Evolutionary conservation across 30 jellyfish, hydroid and myxozoan genomes (phyloP), one percentile per base, ranked within the genome.

Genomic region (Pelagia noctiluca): DNA sequence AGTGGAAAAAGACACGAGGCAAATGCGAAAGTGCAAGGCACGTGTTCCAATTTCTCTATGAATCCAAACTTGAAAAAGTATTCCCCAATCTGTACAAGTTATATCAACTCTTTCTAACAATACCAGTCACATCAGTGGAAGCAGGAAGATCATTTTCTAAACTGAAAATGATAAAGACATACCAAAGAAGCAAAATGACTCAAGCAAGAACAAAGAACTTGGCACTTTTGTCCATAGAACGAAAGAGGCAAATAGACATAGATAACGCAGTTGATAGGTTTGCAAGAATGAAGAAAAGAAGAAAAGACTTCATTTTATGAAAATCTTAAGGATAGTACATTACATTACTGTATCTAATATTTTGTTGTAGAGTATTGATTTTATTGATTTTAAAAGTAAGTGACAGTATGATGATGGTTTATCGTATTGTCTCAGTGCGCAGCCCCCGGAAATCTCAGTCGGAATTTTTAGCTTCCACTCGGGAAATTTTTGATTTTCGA

Each of bases 101-200:
- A n/a, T 66, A 66, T 35, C 79, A 66, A 31, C 64, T 66, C 10
- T 66, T 66, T 66, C 29, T 66, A 35, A 66, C 79, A 12, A 66
- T 66, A 10, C 79, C 79, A 10, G 61, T 66, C 5, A 4, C 79
- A 7, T 12, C 63, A 22, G 79, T 22, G 22, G 79, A 66, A 22
- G 63, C 61, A 66, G 57, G 29, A 31, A 25, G 57, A 25, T 66
- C 61, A 22, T 66, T 66, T 22, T 31, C 79, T 16, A 66, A 66
- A 65, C 64, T 66, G 61, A 66, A 66, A 31, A 25, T 66, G 11
- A 66, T 66, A 29, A 66, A 66, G 61, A n/a, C 7, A 4, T 22
- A 66, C 64, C 79, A 10, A 66, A 25, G 79, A 22, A 3, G 67
- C 23, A 66, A 8, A 3, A 22, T 66, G 79, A 66, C 22, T 3